These are phyloP conservation scores for Meliscaeva auricollis DNA, from an alignment of 2,888 invertebrate species.

Conservation along the genomic window DNA sequence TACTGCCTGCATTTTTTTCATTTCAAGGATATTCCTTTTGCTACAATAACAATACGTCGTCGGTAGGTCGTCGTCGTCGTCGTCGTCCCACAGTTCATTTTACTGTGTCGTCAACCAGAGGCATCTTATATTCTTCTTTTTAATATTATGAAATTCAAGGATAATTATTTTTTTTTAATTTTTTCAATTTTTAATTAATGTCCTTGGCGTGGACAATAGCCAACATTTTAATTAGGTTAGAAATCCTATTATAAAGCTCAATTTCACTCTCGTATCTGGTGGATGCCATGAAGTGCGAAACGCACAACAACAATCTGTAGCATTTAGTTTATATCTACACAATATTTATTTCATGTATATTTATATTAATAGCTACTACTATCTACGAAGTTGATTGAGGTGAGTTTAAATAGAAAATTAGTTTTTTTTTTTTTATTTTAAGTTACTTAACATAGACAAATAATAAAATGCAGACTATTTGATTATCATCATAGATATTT, in stretches of 20 bases:
- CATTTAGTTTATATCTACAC: too few species aligned
- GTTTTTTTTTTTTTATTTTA: too few species aligned
- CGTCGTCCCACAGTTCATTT: background rate
- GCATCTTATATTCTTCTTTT: conserved; percentile 58
- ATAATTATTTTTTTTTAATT: conserved; percentile 55
- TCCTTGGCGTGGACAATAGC: conserved; percentile 56
- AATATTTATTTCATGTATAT: too few species aligned
- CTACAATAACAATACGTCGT: conserved; percentile 31
- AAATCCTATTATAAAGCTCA: conserved; percentile 46
- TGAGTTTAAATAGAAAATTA: too few species aligned
- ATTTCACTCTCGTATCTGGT: background rate
- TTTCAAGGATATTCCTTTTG: conserved; percentile 56
- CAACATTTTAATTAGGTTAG: conserved; percentile 72
- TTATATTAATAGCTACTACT: too few species aligned
- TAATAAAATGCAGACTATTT: too few species aligned
- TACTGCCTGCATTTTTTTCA: conserved; percentile 28
- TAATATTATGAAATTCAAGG: conserved; percentile 66
- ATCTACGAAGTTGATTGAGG: too few species aligned
- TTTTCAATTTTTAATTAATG: conserved; percentile 72
- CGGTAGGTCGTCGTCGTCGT: background rate
- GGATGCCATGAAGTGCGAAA: background rate
- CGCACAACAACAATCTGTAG: background rate
- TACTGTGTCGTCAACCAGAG: conserved; percentile 8
- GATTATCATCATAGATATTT: too few species aligned
- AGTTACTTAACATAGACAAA: too few species aligned